Evolutionary conservation across 2,888 invertebrate genomes (phyloP), one percentile per base, ranked within the genome.

Genomic region (Hyles lineata): DNA sequence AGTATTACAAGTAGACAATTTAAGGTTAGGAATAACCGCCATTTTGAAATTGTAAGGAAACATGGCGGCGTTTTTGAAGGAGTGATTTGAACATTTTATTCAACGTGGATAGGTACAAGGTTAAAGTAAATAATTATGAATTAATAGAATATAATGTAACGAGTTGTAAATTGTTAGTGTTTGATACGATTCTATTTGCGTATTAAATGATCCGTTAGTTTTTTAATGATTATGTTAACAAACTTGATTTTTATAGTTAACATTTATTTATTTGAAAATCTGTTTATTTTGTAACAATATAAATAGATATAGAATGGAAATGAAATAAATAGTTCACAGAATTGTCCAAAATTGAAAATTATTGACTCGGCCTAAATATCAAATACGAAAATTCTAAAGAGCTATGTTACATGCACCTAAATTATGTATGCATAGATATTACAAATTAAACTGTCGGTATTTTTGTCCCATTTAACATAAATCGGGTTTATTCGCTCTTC

Each of bases 341-440:
- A 25, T 25, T 4, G 25, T 61, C 29, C 61, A 29, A 63, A 25
- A 50, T 63, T 21, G 35, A 19, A 11, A 19, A 23, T 78, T 73
- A 82, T 76, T 72, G 74, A 79, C 79, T 76, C 73, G 67, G 23
- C 67, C 7, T 50, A 25, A 63, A 63, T 35, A 23, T 63, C 21
- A 63, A 67, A 50, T 67, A 67, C 50, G 67, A 67, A 67, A 43
- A 67, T 17, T 67, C 67, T 67, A 67, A 84, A 80, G 67, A 77
- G 87, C 85, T 87, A 87, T 84, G 67, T 77, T 85, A 87, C 86
- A 88, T 79, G 85, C 85, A 79, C 77, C 80, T 84, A 83, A 79
- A 69, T 78, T 80, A 84, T 83, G 79, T 55, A 78, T 77, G 77
- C 70, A 70, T 78, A 80, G 81, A 78, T 77, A 71, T 74, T 77